phyloP scores from a whole-genome alignment of 2,888 invertebrate species.

The Eurytoma adleriae region DNA sequence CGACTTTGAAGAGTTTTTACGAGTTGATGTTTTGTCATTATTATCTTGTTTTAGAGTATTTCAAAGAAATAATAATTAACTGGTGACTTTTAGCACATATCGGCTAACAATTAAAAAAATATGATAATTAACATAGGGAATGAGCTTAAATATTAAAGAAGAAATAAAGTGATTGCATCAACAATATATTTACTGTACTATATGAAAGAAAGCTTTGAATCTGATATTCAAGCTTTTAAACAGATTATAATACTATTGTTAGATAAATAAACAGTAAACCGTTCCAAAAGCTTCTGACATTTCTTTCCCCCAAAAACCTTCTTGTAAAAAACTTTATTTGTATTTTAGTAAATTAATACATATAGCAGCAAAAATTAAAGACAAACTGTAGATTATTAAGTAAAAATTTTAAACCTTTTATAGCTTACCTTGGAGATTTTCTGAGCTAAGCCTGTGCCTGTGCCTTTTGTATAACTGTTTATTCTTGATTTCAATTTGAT shows the following conservation, averaged over 20 bases:
- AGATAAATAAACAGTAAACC: slow-evolving; percentile 19
- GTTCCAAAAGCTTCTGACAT: too few relatives aligned
- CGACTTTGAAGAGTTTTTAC: too few relatives aligned
- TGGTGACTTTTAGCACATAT: slow-evolving; percentile 41
- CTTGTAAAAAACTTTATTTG: too few relatives aligned
- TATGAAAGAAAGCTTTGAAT: slow-evolving; percentile 51
- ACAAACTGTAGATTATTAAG: too few relatives aligned
- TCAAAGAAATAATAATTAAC: background rate
- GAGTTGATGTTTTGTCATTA: background rate
- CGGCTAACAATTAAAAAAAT: slow-evolving; percentile 15
- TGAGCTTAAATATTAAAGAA: slow-evolving; percentile 9
- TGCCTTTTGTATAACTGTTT: too few relatives aligned
- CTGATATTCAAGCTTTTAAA: slow-evolving; percentile 24
- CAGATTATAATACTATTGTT: slow-evolving; percentile 41
- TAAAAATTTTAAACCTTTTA: too few relatives aligned
- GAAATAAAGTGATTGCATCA: slow-evolving; percentile 60
- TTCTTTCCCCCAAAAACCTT: too few relatives aligned
- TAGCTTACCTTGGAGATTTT: too few relatives aligned
- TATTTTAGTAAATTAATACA: too few relatives aligned
- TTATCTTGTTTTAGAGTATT: background rate
- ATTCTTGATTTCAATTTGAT: too few relatives aligned
- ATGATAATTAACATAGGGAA: background rate
- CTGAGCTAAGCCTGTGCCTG: too few relatives aligned
- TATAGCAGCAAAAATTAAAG: too few relatives aligned
- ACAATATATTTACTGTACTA: slow-evolving; percentile 71